phyloP scores from a whole-genome alignment of 2,113 vertebrate species.

The Hippocampus comes region DNA sequence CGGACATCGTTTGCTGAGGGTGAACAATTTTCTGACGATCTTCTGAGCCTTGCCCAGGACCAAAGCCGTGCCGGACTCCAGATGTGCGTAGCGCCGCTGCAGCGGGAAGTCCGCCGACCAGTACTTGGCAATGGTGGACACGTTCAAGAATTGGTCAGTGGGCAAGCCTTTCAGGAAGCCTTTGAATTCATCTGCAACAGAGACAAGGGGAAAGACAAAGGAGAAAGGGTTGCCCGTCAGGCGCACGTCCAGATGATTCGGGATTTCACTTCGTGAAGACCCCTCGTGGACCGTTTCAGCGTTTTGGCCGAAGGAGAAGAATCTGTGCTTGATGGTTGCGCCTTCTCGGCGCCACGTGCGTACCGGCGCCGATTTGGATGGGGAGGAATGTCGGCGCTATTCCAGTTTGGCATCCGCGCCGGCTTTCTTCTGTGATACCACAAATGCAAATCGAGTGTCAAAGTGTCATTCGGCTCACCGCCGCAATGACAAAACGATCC shows the following conservation, averaged over 20 bases:
- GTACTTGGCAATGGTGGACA: slow-evolving; percentile 83
- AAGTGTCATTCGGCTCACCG: background rate
- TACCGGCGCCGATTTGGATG: no score
- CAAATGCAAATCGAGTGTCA: background rate
- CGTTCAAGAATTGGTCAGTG: slow-evolving; percentile 84
- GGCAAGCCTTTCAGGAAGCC: slow-evolving; percentile 85
- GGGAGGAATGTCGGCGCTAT: background rate
- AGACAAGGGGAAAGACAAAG: background rate
- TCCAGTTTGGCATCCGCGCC: background rate
- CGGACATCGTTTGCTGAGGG: slow-evolving; percentile 91
- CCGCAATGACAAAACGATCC: background rate
- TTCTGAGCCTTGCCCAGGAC: slow-evolving; percentile 84
- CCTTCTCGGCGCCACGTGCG: no score
- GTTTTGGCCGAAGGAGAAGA: no score
- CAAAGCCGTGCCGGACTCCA: slow-evolving; percentile 80
- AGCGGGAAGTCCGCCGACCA: slow-evolving; percentile 82
- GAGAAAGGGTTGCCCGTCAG: background rate
- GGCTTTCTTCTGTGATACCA: background rate
- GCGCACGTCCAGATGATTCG: background rate
- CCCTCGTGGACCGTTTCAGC: no score
- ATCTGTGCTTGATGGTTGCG: no score
- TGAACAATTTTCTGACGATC: slow-evolving; percentile 88
- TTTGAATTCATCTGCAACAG: slow-evolving; percentile 86
- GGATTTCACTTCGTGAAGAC: background rate
- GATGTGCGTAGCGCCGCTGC: slow-evolving; percentile 85